Percentiles rank a stretch among this genome's conserved stretches.
Conservation (phyloP, 2,888 invertebrate genomes). For the Euplagia quadripunctaria region DNA sequence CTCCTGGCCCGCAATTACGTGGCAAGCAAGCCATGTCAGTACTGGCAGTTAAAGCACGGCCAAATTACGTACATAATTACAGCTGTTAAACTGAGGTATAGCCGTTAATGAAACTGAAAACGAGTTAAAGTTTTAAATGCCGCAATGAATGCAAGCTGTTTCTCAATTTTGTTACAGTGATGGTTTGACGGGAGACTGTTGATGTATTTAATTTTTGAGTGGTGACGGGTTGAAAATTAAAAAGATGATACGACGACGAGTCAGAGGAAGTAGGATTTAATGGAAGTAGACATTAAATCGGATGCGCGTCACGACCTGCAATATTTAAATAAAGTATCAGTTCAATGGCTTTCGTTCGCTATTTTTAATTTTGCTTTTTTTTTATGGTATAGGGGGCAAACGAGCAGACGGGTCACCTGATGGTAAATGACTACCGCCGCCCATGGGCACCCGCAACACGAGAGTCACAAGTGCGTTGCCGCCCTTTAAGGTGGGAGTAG, state of each 20-base stretch:
- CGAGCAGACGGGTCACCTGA: no score
- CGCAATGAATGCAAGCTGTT: conserved; percentile 84
- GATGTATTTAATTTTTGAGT: conserved; percentile 5
- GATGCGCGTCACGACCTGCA: no score
- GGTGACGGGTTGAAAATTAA: neutral
- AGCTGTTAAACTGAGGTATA: conserved; percentile 79
- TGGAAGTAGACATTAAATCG: no score
- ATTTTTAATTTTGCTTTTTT: no score
- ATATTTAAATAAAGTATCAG: no score
- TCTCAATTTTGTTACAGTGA: conserved; percentile 79
- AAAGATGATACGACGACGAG: neutral
- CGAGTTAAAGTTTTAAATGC: conserved; percentile 82
- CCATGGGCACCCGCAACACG: no score
- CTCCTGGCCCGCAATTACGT: conserved; percentile 36
- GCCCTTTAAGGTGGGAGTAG: no score
- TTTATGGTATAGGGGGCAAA: no score
- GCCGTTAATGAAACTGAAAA: conserved; percentile 85
- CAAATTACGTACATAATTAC: conserved; percentile 83
- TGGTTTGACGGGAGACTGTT: conserved; percentile 67
- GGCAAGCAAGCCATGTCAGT: conserved; percentile 54
- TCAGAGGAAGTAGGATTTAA: neutral
- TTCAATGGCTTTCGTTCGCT: no score
- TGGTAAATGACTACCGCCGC: no score
- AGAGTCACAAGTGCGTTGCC: no score
- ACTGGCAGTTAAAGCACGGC: conserved; percentile 66